These are phyloP conservation scores for Parnassius apollo DNA, from an alignment of 2,888 invertebrate genomes.

Conservation along the genomic window DNA sequence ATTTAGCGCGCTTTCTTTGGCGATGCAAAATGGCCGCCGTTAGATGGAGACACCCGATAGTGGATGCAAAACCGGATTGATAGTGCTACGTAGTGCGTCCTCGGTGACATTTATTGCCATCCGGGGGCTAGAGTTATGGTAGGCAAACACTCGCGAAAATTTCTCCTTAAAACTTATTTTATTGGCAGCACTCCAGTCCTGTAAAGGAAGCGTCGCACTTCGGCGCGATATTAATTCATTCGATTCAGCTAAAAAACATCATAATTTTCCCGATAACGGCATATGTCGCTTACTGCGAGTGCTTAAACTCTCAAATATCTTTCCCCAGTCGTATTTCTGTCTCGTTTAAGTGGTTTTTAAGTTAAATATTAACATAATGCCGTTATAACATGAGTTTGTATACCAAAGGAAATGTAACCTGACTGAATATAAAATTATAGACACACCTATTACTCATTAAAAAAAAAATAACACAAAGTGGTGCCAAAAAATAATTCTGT, in stretches of 20 bases:
- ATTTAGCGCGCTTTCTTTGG: slow-evolving; percentile 32
- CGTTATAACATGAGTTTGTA: not conserved
- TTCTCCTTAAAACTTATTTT: slow-evolving; percentile 62
- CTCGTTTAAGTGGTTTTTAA: slow-evolving; percentile 17
- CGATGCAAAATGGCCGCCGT: slow-evolving; percentile 45
- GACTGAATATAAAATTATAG: no score
- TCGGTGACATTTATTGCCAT: slow-evolving; percentile 67
- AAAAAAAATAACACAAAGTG: no score
- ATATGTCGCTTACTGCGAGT: slow-evolving; percentile 46
- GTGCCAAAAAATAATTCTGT: no score
- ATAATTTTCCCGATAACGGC: slow-evolving; percentile 62
- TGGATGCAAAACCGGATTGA: slow-evolving; percentile 70
- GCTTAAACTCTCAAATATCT: slow-evolving; percentile 42
- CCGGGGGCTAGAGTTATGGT: slow-evolving; percentile 57
- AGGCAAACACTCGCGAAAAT: slow-evolving; percentile 53
- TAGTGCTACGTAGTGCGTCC: slow-evolving; percentile 62
- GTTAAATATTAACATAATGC: slow-evolving; percentile 4
- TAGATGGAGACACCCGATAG: slow-evolving; percentile 72
- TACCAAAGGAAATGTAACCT: not conserved
- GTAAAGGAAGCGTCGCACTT: slow-evolving; percentile 50
- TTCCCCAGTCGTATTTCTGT: slow-evolving; percentile 8
- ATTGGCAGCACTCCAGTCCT: slow-evolving; percentile 69
- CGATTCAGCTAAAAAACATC: slow-evolving; percentile 71
- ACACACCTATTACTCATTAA: no score
- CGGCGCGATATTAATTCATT: slow-evolving; percentile 60